Evolutionary conservation across 1,140 invertebrate genomes (phyloP), one percentile per base, ranked within the genome.

Genomic region (Anastatus disparis): DNA sequence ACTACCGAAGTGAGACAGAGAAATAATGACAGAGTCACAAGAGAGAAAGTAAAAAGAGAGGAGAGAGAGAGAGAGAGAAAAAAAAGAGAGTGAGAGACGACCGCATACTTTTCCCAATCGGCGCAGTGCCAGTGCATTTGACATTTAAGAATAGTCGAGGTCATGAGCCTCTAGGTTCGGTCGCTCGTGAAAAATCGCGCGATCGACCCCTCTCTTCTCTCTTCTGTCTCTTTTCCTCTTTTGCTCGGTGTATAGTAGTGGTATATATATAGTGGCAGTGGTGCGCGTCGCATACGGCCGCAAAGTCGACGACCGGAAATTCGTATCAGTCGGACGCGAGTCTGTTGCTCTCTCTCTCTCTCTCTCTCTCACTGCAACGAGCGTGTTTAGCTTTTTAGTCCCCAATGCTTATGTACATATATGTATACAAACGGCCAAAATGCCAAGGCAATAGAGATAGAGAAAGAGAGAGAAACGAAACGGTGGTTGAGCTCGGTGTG

Each of bases 291-390:
- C 53, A 56, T 55, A 27, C n/a, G 38, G 17, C 17, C n/a, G 44
- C 24, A 6, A 59, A 62, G 56, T 62, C 46, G 35, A 61, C 55
- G 56, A 70, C 22, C 67, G 66, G 44, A 70, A 70, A 70, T 62
- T 70, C 67, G 48, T 62, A 70, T 70, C 56, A 55, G 58, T 62
- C 48, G 20, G 46, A 35, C 22, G 22, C 15, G 0, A 8, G 15
- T 2, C 7, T 24, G 17, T 6, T 12, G 15, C 1, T 2, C 3
- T n/a, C n/a, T n/a, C n/a, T n/a, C n/a, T n/a, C n/a, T n/a, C n/a
- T n/a, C n/a, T n/a, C n/a, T n/a, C n/a, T n/a, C n/a, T n/a, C n/a
- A n/a, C n/a, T n/a, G n/a, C n/a, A n/a, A n/a, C n/a, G n/a, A n/a
- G n/a, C n/a, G n/a, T n/a, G n/a, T n/a, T n/a, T n/a, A n/a, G n/a